Evolutionary conservation across 2,797 vertebrate genomes (phyloP), one percentile per base, ranked within the genome.

Genomic region (Cheracebus regulus): DNA sequence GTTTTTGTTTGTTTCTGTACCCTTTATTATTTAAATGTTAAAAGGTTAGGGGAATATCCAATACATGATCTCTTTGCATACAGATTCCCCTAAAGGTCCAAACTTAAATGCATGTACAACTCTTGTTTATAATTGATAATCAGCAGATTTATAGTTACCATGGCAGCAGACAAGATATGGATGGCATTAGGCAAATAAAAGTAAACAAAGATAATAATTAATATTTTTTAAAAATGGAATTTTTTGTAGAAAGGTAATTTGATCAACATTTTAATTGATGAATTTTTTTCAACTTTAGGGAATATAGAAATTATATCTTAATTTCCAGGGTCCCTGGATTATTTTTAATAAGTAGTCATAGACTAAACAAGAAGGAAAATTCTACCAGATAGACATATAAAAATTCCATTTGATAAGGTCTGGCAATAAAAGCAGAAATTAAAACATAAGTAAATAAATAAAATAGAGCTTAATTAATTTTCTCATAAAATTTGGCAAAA

Each of bases 1-100:
- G 36, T 10, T 94, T 80, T 93, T 76, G 6, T 72, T 97, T 87
- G 4, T 95, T 61, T 95, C 50, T 86, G 9, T 95, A 41, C 28
- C 15, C 3, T 67, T 13, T 87, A 36, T 82, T 92, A 50, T 92
- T 84, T 88, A 19, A 93, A 61, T 92, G 28, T 76, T 55, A 95
- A 55, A 55, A 5, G 8, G 9, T 39, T 55, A 52, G 8, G 4
- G 5, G 44, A 44, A 86, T 79, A 67, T 61, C 4, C 22, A 86
- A 64, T n/a, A 67, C 4, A 81, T 78, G 73, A 46, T 33, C 19
- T 55, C 72, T 67, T 91, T 78, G n/a, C 7, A 50, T 88, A 90
- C 8, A 94, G 13, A 75, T 75, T 96, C 22, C 67, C 8, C 19
- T 80, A 19, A 93, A 88, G 22, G 2, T 78, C 44, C 19, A 92